These are phyloP conservation scores for Piprites chloris DNA, from an alignment of 2,113 vertebrate genomes.

Conservation along the genomic window DNA sequence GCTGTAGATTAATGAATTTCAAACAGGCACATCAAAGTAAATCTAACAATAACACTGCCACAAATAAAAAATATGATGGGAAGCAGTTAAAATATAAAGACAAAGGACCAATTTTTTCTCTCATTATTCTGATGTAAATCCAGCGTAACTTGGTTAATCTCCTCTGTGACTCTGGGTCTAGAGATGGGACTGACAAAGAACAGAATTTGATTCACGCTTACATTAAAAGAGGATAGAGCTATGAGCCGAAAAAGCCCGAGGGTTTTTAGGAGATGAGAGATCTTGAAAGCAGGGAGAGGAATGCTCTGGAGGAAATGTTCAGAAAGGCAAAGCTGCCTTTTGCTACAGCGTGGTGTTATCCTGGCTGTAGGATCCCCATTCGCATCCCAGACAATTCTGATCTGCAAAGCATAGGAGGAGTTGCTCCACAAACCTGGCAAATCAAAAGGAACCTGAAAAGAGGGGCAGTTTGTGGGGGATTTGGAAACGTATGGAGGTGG, in stretches of 20 bases:
- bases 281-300: constrained; percentile 2
- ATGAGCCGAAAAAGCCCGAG: neutral
- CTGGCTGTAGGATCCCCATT: neutral
- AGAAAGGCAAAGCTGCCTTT: neutral
- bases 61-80: constrained; percentile 31
- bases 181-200: neutral
- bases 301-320: neutral
- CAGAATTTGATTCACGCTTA: neutral
- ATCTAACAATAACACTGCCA: constrained; percentile 46
- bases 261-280: neutral
- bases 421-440: rapidly evolving
- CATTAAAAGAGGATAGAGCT: neutral
- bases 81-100: constrained; percentile 26
- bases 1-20: constrained; percentile 49
- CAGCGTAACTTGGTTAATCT: neutral
- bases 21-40: constrained; percentile 56
- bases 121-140: neutral
- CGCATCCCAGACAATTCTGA: rapidly evolving
- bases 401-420: neutral
- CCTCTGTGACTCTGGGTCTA: neutral
- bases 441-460: neutral
- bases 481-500: neutral
- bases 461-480: rapidly evolving
- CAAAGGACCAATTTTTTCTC: neutral
- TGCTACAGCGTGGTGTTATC: neutral